Evolutionary conservation across 2,888 invertebrate genomes (phyloP).

Genomic region (Nomada ruficornis): DNA sequence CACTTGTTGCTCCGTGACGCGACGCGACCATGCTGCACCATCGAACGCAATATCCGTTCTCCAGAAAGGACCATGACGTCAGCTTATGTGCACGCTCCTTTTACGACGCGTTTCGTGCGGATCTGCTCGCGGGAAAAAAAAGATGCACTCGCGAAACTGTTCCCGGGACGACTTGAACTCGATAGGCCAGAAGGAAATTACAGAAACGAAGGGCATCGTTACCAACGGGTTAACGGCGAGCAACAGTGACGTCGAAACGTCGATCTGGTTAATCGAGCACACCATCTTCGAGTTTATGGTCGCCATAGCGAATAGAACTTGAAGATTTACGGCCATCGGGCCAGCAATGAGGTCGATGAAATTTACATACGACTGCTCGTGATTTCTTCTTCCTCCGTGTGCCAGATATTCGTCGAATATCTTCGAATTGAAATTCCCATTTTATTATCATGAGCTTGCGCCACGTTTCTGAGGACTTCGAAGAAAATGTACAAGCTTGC

Average conservation of each 20-base stretch:
- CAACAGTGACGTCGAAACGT: slow-evolving; percentile 8
- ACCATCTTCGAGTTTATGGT: slow-evolving; percentile 15
- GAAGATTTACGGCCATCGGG: slow-evolving; percentile 13
- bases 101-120: slow-evolving; percentile 23
- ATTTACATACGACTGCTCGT: slow-evolving; percentile 31
- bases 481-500: background rate
- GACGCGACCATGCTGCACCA: background rate
- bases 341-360: slow-evolving; percentile 20
- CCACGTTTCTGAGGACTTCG: slow-evolving; percentile 13
- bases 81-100: slow-evolving; percentile 31
- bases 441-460: slow-evolving; percentile 12
- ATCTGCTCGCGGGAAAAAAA: background rate
- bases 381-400: background rate
- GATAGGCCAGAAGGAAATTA: background rate
- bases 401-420: background rate
- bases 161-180: background rate
- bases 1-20: slow-evolving; percentile 9
- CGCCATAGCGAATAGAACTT: background rate
- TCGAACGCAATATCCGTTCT: slow-evolving; percentile 38
- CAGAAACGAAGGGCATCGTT: slow-evolving; percentile 6
- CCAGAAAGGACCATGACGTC: slow-evolving; percentile 70
- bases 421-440: slow-evolving; percentile 15
- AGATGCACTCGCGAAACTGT: background rate
- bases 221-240: background rate
- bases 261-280: slow-evolving; percentile 23